Evolutionary conservation across 2,888 invertebrate genomes (phyloP).

Genomic region (Heliconius ismenius): DNA sequence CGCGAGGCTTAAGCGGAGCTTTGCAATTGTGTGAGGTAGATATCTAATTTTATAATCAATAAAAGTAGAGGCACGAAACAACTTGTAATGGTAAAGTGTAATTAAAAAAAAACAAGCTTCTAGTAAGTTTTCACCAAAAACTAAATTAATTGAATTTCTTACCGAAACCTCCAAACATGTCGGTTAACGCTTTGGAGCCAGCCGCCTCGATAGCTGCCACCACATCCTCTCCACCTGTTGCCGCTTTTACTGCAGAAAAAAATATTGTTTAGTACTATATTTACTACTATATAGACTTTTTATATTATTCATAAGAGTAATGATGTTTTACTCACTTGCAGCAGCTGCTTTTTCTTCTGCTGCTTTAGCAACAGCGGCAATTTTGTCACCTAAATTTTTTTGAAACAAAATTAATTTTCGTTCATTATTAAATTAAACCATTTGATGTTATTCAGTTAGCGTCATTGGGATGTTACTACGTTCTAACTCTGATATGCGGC

Average conservation of each 20-base stretch:
- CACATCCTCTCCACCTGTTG: background rate
- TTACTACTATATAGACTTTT: background rate
- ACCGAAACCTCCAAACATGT: background rate
- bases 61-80: no score
- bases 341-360: constrained; percentile 1
- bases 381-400: background rate
- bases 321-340: background rate
- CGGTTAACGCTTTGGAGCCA: background rate
- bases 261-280: background rate
- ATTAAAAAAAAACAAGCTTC: no score
- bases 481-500: background rate
- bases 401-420: background rate
- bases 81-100: no score
- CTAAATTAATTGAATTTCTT: background rate
- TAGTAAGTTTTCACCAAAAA: background rate
- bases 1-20: no score
- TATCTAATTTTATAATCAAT: no score
- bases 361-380: background rate
- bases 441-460: no score
- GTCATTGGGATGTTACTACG: no score
- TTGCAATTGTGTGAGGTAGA: no score
- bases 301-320: background rate
- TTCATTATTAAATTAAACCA: background rate
- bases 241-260: background rate
- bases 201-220: background rate